Percentiles rank a stretch among this genome's conserved stretches.
Evolutionary conservation across 1,140 invertebrate species (phyloP).

Genomic region (Oncopodura yosiiana): DNA sequence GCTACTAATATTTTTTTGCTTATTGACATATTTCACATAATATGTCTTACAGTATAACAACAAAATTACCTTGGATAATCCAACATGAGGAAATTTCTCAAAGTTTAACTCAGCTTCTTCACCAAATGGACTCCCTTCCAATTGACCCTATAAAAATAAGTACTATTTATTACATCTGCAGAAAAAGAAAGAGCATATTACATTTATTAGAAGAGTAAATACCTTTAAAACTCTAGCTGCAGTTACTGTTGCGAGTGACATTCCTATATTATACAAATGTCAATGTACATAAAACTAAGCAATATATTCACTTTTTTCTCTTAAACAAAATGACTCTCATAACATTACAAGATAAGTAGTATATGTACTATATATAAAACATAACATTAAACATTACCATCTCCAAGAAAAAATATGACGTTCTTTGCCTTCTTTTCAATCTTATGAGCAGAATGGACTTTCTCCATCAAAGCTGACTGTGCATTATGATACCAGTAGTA

Average conservation of each 20-base stretch:
- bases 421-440: conserved; percentile 50
- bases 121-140: conserved; percentile 39
- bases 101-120: conserved; percentile 60
- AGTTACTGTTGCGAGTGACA: conserved; percentile 22
- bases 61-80: conserved; percentile 44
- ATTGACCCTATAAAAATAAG: conserved; percentile 47
- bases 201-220: background rate
- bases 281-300: too few species aligned
- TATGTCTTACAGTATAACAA: background rate
- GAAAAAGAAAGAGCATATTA: background rate
- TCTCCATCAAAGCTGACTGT: conserved; percentile 12
- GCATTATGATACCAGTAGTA: conserved; percentile 10
- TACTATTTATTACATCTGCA: background rate
- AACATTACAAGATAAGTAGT: too few species aligned
- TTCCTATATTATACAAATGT: too few species aligned
- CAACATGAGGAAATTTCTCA: conserved; percentile 64
- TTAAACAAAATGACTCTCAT: conserved; percentile 1
- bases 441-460: conserved; percentile 6
- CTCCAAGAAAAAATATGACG: conserved; percentile 62
- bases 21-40: background rate
- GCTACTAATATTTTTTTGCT: background rate
- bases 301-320: too few species aligned
- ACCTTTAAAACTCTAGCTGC: conserved; percentile 30
- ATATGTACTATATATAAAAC: background rate
- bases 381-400: conserved; percentile 44